Evolutionary conservation across 2,113 vertebrate species (phyloP).

Genomic region (Acrocephalus kingi): DNA sequence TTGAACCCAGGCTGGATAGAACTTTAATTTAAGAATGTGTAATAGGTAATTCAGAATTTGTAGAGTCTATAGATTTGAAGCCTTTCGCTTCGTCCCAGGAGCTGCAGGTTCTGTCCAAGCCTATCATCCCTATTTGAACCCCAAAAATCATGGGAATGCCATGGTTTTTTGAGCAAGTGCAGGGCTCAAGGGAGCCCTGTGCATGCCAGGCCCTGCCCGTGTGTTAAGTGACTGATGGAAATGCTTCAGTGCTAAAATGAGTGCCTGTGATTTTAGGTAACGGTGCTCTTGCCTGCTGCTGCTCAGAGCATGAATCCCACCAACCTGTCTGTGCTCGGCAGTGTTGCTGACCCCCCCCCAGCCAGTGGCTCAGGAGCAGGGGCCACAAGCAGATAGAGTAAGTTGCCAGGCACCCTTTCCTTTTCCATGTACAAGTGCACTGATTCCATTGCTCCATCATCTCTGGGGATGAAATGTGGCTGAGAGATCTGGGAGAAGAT

Average conservation of each 20-base stretch:
- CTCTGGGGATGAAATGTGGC: not conserved
- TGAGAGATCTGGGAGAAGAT: not conserved
- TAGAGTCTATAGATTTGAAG: not conserved
- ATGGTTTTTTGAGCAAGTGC: not conserved
- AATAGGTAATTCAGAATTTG: not conserved
- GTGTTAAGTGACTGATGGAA: not conserved
- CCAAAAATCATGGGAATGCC: not conserved
- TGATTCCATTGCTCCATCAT: not conserved
- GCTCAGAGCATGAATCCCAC: conserved; percentile 84
- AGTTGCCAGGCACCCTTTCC: conserved; percentile 51
- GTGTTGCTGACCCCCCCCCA: conserved; percentile 81
- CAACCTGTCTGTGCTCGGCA: conserved; percentile 86
- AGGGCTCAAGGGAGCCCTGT: not conserved
- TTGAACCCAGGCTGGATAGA: not conserved
- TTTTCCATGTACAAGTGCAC: not conserved
- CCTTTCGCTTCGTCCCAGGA: not conserved
- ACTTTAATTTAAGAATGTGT: not conserved
- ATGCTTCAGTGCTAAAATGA: conserved; percentile 46
- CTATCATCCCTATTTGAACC: not conserved
- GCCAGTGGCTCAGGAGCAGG: conserved; percentile 81
- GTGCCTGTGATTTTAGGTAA: conserved; percentile 75
- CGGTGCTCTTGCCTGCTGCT: conserved; percentile 83
- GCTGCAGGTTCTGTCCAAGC: not conserved
- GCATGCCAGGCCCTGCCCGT: not conserved
- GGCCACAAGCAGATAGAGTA: conserved; percentile 79